Percentiles rank a stretch among this genome's conserved stretches.
Evolutionary conservation across 2,113 vertebrate genomes (phyloP).

Genomic region (Istiophorus platypterus): DNA sequence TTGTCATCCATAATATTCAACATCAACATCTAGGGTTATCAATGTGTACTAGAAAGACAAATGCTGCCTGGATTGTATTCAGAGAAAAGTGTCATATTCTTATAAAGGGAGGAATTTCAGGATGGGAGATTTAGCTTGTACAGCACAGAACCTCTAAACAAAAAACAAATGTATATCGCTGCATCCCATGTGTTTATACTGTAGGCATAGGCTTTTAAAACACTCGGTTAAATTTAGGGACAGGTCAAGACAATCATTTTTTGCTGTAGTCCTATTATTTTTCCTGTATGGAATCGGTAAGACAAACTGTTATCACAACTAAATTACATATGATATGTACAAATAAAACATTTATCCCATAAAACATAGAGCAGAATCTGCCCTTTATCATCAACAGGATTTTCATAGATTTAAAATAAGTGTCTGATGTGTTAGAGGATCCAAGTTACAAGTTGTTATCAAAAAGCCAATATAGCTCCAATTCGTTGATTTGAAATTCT

Average conservation of each 20-base stretch:
- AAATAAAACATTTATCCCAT: slow-evolving; percentile 4
- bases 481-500: slow-evolving; percentile 2
- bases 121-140: not conserved
- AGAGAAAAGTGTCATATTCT: not conserved
- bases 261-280: not conserved
- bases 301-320: not conserved
- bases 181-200: too few species aligned
- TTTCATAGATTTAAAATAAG: not conserved
- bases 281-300: not conserved
- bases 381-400: slow-evolving; percentile 2
- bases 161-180: not conserved
- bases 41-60: too few species aligned
- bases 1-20: too few species aligned
- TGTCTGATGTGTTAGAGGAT: not conserved
- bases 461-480: not conserved
- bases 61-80: too few species aligned
- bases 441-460: slow-evolving; percentile 4
- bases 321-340: not conserved
- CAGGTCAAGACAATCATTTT: not conserved
- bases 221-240: too few species aligned
- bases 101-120: not conserved
- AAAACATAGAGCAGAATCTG: not conserved
- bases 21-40: too few species aligned
- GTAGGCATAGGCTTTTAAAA: too few species aligned
- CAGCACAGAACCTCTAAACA: too few species aligned